These are phyloP conservation scores for Heliconius hermathena DNA, from an alignment of 1,140 invertebrate species.

Conservation along the genomic window DNA sequence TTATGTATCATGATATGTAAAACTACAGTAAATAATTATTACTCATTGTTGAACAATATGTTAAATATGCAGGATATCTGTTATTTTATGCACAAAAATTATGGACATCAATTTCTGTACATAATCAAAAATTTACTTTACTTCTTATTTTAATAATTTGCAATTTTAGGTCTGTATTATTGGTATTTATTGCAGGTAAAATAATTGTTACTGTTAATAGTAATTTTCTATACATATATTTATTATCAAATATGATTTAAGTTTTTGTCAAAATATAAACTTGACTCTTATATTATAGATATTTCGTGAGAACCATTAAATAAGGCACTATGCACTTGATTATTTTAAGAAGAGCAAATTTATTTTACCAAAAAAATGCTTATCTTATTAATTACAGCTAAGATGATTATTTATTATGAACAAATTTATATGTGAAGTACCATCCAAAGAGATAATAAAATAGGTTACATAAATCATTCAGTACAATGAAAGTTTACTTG, in stretches of 20 bases:
- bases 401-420: slow-evolving; percentile 3
- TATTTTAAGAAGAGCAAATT: background rate
- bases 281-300: background rate
- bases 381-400: background rate
- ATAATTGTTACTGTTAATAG: background rate
- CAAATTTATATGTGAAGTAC: background rate
- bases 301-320: background rate
- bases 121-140: no score
- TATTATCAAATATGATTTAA: background rate
- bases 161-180: background rate
- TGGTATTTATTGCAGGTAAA: background rate
- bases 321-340: background rate
- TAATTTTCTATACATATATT: background rate
- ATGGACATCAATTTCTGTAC: background rate
- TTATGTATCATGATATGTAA: no score
- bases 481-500: background rate
- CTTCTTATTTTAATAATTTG: background rate
- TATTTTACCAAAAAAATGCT: background rate
- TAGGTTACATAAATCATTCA: background rate
- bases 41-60: background rate
- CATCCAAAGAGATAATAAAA: slow-evolving; percentile 14
- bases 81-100: slow-evolving; percentile 2
- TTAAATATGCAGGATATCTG: background rate
- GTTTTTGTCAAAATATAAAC: background rate
- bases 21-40: background rate